These are phyloP conservation scores for Netelia melanura DNA, from an alignment of 2,888 invertebrate species.

Conservation along the genomic window DNA sequence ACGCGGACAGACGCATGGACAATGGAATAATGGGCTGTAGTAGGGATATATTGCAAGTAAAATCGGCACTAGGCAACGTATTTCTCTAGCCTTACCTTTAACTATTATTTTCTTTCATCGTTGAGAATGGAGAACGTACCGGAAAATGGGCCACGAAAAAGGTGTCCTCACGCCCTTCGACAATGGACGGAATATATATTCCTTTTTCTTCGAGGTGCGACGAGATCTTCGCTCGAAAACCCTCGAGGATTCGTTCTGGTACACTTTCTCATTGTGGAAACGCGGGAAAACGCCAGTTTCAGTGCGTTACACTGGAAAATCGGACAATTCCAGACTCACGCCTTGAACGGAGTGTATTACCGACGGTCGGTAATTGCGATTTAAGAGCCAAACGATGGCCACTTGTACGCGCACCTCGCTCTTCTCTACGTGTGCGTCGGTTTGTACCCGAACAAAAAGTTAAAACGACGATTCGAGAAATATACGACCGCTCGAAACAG, in stretches of 20 bases:
- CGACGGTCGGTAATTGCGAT: conserved; percentile 70
- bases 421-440: neutral
- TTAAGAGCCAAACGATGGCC: conserved; percentile 69
- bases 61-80: neutral
- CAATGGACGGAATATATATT: conserved; percentile 69
- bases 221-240: conserved; percentile 21
- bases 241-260: conserved; percentile 64
- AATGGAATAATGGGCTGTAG: conserved; percentile 22
- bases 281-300: conserved; percentile 69
- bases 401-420: conserved; percentile 32
- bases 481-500: conserved; percentile 54
- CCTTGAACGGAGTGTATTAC: conserved; percentile 43
- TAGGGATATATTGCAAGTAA: conserved; percentile 33
- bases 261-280: conserved; percentile 55
- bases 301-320: conserved; percentile 70
- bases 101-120: conserved; percentile 67
- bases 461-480: conserved; percentile 34
- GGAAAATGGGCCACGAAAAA: conserved; percentile 75
- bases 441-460: conserved; percentile 26
- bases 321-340: conserved; percentile 50
- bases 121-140: conserved; percentile 71
- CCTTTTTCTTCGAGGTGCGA: conserved; percentile 5
- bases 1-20: neutral
- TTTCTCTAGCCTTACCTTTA: neutral
- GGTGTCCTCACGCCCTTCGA: conserved; percentile 75